These are phyloP conservation scores for Chironomus riparius DNA, from an alignment of 2,888 invertebrate species.

Conservation along the genomic window DNA sequence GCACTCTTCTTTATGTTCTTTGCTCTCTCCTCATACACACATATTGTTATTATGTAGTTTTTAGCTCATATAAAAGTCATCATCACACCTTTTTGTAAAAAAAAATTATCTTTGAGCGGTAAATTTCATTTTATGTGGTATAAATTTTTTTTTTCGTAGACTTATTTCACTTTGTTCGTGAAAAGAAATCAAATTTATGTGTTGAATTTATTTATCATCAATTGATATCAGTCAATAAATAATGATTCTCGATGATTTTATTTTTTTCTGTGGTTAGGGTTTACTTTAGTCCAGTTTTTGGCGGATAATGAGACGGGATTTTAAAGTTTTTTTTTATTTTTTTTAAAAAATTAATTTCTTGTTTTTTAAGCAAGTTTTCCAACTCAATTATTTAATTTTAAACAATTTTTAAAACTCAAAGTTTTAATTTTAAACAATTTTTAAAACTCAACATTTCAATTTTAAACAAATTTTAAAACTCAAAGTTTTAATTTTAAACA, in stretches of 20 bases:
- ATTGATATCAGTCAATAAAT: not conserved
- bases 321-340: no score
- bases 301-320: not conserved
- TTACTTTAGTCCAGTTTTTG: not conserved
- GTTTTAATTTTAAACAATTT: no score
- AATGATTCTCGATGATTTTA: not conserved
- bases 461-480: no score
- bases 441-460: no score
- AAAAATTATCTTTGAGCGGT: conserved; percentile 7
- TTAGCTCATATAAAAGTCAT: conserved; percentile 24
- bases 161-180: not conserved
- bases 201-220: no score
- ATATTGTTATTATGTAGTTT: not conserved
- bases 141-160: conserved; percentile 11
- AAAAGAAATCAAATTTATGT: not conserved
- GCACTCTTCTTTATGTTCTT: not conserved
- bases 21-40: not conserved
- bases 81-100: conserved; percentile 22
- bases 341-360: no score
- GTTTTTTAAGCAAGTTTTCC: no score
- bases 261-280: not conserved
- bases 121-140: conserved; percentile 23
- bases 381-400: no score
- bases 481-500: no score
- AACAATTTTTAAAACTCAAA: no score